Conservation (phyloP, 2,113 vertebrate species). For the Amazona guildingii region DNA sequence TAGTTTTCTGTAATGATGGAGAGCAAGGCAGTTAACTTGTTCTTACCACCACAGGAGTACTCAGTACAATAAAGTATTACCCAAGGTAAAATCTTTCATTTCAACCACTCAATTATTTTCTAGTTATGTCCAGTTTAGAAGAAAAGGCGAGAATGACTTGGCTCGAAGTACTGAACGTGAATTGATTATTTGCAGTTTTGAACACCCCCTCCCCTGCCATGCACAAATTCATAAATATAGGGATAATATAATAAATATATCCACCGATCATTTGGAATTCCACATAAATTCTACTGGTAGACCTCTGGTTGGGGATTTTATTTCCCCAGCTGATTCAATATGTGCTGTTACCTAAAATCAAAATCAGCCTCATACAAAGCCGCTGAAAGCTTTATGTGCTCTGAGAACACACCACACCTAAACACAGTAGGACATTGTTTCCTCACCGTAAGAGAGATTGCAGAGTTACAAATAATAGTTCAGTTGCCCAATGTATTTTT, state of each 20-base stretch:
- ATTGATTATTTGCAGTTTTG: background rate
- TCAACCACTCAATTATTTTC: constrained; percentile 38
- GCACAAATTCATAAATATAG: background rate
- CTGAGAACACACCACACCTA: constrained; percentile 70
- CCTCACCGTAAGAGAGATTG: constrained; percentile 58
- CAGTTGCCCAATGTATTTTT: constrained; percentile 63
- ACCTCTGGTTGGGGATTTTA: constrained; percentile 7
- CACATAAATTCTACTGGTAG: background rate
- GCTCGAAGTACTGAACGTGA: background rate
- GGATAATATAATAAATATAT: constrained; percentile 42
- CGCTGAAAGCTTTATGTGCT: constrained; percentile 71
- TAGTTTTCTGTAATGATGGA: constrained; percentile 16
- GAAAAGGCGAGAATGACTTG: background rate
- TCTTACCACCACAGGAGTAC: background rate
- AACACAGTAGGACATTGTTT: constrained; percentile 69
- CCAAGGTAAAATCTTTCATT: constrained; percentile 55
- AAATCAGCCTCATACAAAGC: constrained; percentile 51
- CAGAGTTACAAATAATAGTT: constrained; percentile 65
- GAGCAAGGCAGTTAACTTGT: background rate
- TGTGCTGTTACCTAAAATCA: constrained; percentile 60
- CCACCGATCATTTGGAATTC: background rate
- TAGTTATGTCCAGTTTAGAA: background rate
- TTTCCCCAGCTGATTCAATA: constrained; percentile 8
- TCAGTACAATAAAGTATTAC: constrained; percentile 21
- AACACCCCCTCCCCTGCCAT: background rate